phyloP scores from a whole-genome alignment of 2,888 invertebrate genomes.

The Therioaphis trifolii region DNA sequence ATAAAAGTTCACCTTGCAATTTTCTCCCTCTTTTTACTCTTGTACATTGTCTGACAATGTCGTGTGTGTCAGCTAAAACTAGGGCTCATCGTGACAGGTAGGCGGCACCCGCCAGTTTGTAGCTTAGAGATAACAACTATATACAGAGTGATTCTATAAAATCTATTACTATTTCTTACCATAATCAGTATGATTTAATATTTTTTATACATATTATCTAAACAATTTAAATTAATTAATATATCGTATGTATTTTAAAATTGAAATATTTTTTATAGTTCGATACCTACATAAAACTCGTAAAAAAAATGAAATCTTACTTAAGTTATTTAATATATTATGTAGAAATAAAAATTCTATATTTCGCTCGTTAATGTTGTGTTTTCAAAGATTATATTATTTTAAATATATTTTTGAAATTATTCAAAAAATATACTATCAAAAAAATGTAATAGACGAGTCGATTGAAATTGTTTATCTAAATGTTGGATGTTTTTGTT shows the following conservation, averaged over 20 bases:
- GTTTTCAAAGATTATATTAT: no score
- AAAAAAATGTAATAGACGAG: no score
- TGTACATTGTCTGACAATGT: constrained; percentile 30
- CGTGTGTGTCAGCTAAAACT: constrained; percentile 54
- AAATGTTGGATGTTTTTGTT: not conserved
- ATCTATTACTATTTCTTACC: not conserved
- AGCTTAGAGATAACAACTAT: constrained; percentile 40
- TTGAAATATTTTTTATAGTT: no score
- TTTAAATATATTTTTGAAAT: no score
- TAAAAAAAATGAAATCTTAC: no score
- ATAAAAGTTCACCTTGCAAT: constrained; percentile 53
- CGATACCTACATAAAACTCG: no score
- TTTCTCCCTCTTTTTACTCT: not conserved
- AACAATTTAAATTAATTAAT: no score
- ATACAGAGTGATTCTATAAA: constrained; percentile 49
- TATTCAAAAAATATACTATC: no score
- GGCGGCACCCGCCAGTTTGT: constrained; percentile 45
- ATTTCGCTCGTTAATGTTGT: no score
- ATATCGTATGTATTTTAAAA: no score
- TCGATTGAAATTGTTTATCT: not conserved
- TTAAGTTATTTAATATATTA: no score
- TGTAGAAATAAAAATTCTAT: no score
- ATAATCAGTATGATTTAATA: not conserved
- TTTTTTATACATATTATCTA: not conserved
- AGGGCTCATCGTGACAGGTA: constrained; percentile 59